Evolutionary conservation across 2,113 vertebrate species (phyloP), one percentile per base, ranked within the genome.

Genomic region (Acrocephalus kingi): DNA sequence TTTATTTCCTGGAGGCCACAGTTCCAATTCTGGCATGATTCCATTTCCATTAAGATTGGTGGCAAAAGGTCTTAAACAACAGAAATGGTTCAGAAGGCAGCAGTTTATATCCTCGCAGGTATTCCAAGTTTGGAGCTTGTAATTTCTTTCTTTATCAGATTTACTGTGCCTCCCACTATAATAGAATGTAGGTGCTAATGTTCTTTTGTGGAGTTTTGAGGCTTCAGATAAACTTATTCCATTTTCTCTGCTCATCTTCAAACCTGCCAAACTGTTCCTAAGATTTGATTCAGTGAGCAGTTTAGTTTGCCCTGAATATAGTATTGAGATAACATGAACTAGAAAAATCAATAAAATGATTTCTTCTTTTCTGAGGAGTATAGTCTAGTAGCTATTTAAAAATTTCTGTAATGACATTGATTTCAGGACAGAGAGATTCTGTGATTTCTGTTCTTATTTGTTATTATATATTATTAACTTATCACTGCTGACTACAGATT

Each of bases 131-230:
- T 67, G 86, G 37, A 88, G n/a, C 37, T 39, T 54, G 21, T n/a
- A 24, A 68, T 85, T 76, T 79, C 11, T 55, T 73, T 87, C 49
- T 77, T 94, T 59, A 97, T 95, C 83, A 92, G 89, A 87, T 96
- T 91, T 95, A 43, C 31, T 12, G 18, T 51, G 39, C 43, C n/a
- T 94, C 73, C 64, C n/a, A 11, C 75, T 86, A 3, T 39, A 83
- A 59, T 43, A 1, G 9, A 62, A 59, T 67, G 39, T 67, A 77
- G 43, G 30, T 90, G 46, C 48, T 88, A 84, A 58, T 88, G 59
- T 71, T 84, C 51, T 86, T 85, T 61, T 82, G n/a, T 41, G 54
- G 59, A 77, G 33, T 86, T 94, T 77, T 59, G 83, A 84, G 86
- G 55, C 37, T 86, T 89, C 39, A 84, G 83, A 59, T 92, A 84